Evolutionary conservation across 1,140 invertebrate genomes (phyloP), one percentile per base, ranked within the genome.

Genomic region (Drosophila mauritiana): DNA sequence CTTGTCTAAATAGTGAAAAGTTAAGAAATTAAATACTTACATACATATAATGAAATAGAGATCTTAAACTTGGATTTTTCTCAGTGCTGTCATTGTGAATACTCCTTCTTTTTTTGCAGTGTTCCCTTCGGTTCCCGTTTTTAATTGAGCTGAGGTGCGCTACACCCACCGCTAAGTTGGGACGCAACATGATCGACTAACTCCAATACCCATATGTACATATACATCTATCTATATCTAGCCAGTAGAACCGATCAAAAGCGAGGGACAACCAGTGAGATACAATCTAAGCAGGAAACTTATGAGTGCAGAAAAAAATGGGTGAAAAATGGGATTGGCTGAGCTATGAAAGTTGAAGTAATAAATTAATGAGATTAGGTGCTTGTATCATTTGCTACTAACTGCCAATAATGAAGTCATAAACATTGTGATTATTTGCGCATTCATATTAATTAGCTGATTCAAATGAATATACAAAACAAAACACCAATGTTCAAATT

Each of bases 241-340:
- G 36, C n/a, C 25, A 34, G 11, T 45, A 36, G 25, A 51, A 51
- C 45, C 27, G 36, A 67, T 63, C 63, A 17, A 31, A 49, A 49
- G 1, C 6, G 64, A 43, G 64, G 45, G 64, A 67, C 64, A 67
- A 64, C 64, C 45, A 34, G 58, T 67, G 37, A 27, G 64, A 67
- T 55, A 63, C 51, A 17, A 74, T 74, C 72, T 61, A 73, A 73
- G 49, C 70, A 73, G 70, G 70, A 73, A 73, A 69, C 56, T 46
- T 22, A 25, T 17, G 61, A 31, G 43, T 31, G 31, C 31, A 55
- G 40, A 45, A 48, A 48, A 48, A 45, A 31, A 34, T 62, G 15
- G 15, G 17, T 63, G 13, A 34, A 63, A 61, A 67, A 67, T 51
- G 64, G 64, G 64, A 49, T 64, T 64, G 64, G 58, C 58, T 34